Conservation (phyloP, 1,140 invertebrate genomes). For the Probaryconus sp. region DNA sequence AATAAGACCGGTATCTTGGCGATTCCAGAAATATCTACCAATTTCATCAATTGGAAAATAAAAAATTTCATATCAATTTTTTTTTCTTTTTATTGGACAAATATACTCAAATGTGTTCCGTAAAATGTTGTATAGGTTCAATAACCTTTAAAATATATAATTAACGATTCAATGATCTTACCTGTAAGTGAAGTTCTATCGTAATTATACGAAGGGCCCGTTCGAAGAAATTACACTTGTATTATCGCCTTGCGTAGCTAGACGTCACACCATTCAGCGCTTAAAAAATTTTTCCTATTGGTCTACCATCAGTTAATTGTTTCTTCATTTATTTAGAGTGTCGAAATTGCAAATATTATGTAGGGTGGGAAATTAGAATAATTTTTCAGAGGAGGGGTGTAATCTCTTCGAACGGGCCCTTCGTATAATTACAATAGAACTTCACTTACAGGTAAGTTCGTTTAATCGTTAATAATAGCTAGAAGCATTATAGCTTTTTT, state of each 20-base stretch:
- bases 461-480: conserved; percentile 51
- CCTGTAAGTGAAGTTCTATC: no score
- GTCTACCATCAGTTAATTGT: background rate
- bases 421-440: conserved; percentile 33
- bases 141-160: no score
- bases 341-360: background rate
- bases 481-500: conserved; percentile 54
- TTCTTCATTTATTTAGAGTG: background rate
- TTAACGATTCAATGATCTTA: no score
- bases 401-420: conserved; percentile 27
- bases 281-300: no score
- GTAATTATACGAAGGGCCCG: background rate
- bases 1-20: no score
- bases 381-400: conserved; percentile 3
- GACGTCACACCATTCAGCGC: background rate
- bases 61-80: no score
- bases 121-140: no score
- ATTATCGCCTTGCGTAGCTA: conserved; percentile 14
- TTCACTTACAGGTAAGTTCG: conserved; percentile 38
- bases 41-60: no score
- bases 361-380: conserved; percentile 8
- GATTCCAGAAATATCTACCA: no score
- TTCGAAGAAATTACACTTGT: conserved; percentile 22
- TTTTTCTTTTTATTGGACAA: no score
- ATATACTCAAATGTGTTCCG: no score